These are phyloP conservation scores for Aplodontia rufa DNA, from an alignment of 2,113 vertebrate species.

Conservation along the genomic window DNA sequence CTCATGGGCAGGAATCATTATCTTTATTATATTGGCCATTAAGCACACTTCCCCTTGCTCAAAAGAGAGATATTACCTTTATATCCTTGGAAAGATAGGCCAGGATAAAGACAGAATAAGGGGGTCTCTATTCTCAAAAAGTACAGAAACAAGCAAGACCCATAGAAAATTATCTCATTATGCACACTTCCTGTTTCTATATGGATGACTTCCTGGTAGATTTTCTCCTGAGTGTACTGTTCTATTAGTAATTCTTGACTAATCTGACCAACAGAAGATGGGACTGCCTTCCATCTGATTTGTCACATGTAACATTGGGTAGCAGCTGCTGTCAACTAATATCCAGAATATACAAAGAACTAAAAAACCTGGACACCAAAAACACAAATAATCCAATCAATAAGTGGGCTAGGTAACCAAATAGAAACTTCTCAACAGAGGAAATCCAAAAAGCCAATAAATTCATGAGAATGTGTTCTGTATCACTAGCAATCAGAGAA, in stretches of 20 bases:
- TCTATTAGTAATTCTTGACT: neutral
- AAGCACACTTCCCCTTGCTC: neutral
- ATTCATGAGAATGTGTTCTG: too few species aligned
- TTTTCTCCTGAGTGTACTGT: neutral
- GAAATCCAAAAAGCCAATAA: too few species aligned
- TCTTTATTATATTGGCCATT: neutral
- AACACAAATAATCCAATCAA: too few species aligned
- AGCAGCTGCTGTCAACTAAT: neutral
- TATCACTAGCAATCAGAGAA: too few species aligned
- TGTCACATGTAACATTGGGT: neutral
- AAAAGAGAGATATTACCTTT: neutral
- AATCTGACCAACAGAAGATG: neutral
- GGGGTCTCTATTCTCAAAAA: neutral
- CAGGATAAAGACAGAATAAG: neutral
- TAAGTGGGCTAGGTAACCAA: too few species aligned
- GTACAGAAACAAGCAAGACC: neutral
- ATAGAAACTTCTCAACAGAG: too few species aligned
- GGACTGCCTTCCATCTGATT: neutral
- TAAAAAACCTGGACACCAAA: too few species aligned
- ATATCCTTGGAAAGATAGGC: neutral
- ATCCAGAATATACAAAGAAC: too few species aligned
- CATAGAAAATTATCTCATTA: neutral
- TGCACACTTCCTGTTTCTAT: neutral
- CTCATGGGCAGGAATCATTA: neutral
- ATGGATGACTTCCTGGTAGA: fast-evolving